Evolutionary conservation across 2,888 invertebrate genomes (phyloP), one percentile per base, ranked within the genome.

Genomic region (Harpalus rubripes): DNA sequence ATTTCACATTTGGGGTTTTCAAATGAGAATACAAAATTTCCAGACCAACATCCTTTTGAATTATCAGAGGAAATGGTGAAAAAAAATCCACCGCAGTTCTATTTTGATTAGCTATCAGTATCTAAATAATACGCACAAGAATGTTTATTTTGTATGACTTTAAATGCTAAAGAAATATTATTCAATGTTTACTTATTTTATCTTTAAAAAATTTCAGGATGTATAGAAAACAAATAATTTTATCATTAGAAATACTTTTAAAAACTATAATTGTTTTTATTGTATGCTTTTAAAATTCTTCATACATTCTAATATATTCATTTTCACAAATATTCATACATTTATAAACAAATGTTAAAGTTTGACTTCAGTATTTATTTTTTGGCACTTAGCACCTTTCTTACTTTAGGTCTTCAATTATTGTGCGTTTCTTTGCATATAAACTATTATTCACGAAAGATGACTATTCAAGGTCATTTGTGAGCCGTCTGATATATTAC

Each of bases 201-300:
- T 52, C 44, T 52, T 52, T 1, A 52, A 52, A 52, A 44, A 44
- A 44, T 44, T 58, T 52, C 52, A 15, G 18, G 10, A 16, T 15
- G n/a, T 59, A 16, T 59, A 7, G 15, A 16, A 59, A 59, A 59
- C 59, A 59, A 59, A 59, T 59, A 59, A 59, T 59, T 15, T 16
- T 59, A 59, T 16, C 18, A 59, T 4, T 59, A 6, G n/a, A 59
- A 15, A 59, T 2, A 15, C 12, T 12, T 52, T 52, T 5, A 52
- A 52, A 52, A 52, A 12, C 12, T 8, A 52, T 52, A 52, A 52
- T 12, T 52, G 12, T 32, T 52, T 52, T 52, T 52, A 52, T 52
- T 52, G 44, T 63, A 58, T 58, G 58, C 58, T 58, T 58, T 15
- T 15, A 15, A 58, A 15, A 58, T 58, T 58, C 58, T 16, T 58